phyloP scores from a whole-genome alignment of 37 sponge, comb jelly and placozoan genomes.

The Haliclona indistincta region DNA sequence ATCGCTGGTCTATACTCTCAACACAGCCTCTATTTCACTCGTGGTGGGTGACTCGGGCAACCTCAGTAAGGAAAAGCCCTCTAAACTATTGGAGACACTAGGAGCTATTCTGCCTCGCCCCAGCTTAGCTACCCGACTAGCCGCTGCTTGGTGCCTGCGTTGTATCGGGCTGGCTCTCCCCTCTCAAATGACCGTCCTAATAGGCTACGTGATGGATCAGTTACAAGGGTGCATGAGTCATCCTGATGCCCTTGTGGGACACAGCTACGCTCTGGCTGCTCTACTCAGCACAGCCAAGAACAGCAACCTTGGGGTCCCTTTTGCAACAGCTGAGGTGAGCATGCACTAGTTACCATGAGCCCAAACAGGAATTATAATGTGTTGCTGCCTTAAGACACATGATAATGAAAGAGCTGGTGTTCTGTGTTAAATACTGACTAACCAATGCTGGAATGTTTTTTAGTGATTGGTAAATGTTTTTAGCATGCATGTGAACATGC shows the following conservation, averaged over 20 bases:
- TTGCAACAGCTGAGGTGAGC: slow-evolving; percentile 68
- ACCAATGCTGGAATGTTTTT: too few species aligned
- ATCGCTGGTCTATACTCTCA: slow-evolving; percentile 63
- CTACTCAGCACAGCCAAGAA: slow-evolving; percentile 79
- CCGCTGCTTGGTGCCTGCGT: slow-evolving; percentile 88
- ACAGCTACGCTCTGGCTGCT: slow-evolving; percentile 76
- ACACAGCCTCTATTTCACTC: slow-evolving; percentile 79
- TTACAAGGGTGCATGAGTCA: slow-evolving; percentile 21
- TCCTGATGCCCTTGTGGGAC: slow-evolving; percentile 70
- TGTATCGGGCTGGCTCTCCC: slow-evolving; percentile 87
- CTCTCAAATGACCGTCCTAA: slow-evolving; percentile 79
- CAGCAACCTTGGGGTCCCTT: slow-evolving; percentile 90
- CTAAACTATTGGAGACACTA: slow-evolving; percentile 65
- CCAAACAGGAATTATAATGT: too few species aligned
- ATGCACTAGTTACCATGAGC: too few species aligned
- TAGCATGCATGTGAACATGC: too few species aligned
- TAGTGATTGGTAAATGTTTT: too few species aligned
- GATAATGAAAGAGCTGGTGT: too few species aligned
- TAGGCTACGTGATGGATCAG: slow-evolving; percentile 64
- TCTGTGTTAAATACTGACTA: too few species aligned
- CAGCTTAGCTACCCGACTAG: slow-evolving; percentile 63
- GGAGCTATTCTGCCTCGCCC: slow-evolving; percentile 53
- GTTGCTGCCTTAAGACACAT: too few species aligned
- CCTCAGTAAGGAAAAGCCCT: slow-evolving; percentile 8
- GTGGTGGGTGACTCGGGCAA: slow-evolving; percentile 30